A percentile compares a stretch with the other conserved stretches of the same genome.
phyloP scores from a whole-genome alignment of 2,888 invertebrate species.

The Sphecodes monilicornis region DNA sequence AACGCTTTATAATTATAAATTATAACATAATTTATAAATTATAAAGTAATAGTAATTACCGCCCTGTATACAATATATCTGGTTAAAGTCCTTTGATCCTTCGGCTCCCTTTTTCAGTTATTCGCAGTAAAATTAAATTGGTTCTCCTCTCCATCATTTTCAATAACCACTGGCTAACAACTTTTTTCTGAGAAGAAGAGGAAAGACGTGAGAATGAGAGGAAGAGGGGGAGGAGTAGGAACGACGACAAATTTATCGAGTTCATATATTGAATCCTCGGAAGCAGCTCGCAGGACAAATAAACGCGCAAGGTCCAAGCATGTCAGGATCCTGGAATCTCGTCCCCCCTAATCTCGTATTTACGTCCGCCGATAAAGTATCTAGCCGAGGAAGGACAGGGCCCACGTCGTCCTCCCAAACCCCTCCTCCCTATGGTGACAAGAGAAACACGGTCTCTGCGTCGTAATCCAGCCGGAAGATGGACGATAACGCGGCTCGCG shows the following conservation, averaged over 20 bases:
- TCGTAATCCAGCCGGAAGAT: conserved; percentile 63
- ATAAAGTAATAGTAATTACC: too few relatives aligned
- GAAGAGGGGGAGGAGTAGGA: background rate
- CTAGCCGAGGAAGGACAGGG: conserved; percentile 51
- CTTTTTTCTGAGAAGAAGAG: background rate
- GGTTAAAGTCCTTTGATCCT: background rate
- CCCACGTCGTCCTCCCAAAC: conserved; percentile 24
- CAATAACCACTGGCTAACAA: background rate
- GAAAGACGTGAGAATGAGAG: background rate
- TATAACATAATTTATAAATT: too few relatives aligned
- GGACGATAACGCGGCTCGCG: conserved; percentile 46
- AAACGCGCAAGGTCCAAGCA: conserved; percentile 57
- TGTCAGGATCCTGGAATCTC: conserved; percentile 61
- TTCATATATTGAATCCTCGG: conserved; percentile 73
- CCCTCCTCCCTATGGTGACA: conserved; percentile 44
- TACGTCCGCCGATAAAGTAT: conserved; percentile 68
- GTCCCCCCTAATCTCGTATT: conserved; percentile 69
- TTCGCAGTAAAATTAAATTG: too few relatives aligned
- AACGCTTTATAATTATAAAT: too few relatives aligned
- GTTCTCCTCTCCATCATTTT: background rate
- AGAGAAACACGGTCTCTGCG: conserved; percentile 43
- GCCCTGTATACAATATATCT: too few relatives aligned
- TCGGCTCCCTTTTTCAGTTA: background rate
- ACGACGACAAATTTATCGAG: conserved; percentile 72
- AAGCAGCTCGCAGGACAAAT: conserved; percentile 28